Evolutionary conservation across 2,797 vertebrate genomes (phyloP).

Genomic region (Enteromius anoplus): DNA sequence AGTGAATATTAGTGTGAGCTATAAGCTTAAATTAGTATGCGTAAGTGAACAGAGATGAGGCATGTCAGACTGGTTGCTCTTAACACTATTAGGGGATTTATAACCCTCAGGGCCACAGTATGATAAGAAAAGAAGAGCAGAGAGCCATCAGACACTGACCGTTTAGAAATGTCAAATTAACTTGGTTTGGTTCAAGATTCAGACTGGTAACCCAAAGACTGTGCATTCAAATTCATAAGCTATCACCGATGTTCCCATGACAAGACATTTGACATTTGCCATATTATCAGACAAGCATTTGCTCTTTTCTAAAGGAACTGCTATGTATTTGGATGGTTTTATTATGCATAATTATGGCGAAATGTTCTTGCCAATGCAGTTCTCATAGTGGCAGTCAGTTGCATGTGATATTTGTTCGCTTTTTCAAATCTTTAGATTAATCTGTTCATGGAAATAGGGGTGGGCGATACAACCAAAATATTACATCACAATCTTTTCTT

Average conservation of each 20-base stretch:
- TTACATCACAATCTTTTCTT: not conserved
- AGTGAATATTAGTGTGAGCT: slow-evolving; percentile 15
- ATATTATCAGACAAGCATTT: not conserved
- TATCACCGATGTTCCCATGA: not conserved
- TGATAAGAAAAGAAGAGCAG: not conserved
- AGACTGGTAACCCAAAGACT: not conserved
- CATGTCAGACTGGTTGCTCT: slow-evolving; percentile 6
- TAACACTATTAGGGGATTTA: not conserved
- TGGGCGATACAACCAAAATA: not conserved
- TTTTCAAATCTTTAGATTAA: not conserved
- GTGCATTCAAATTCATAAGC: not conserved
- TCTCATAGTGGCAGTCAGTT: not conserved
- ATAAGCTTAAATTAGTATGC: slow-evolving; percentile 20
- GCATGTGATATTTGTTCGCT: not conserved
- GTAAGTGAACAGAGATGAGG: slow-evolving; percentile 27
- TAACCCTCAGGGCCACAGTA: not conserved
- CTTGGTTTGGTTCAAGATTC: not conserved
- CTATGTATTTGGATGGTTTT: slow-evolving; percentile 1
- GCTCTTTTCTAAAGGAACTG: slow-evolving; percentile 2
- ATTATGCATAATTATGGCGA: slow-evolving; percentile 2
- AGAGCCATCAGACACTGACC: slow-evolving; percentile 9
- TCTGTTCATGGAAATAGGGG: not conserved
- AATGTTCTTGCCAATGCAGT: not conserved
- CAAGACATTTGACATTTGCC: not conserved
- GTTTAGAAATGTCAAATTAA: not conserved